These are phyloP conservation scores for Benthochromis sp. DNA, from an alignment of 2,113 vertebrate genomes.

Conservation along the genomic window DNA sequence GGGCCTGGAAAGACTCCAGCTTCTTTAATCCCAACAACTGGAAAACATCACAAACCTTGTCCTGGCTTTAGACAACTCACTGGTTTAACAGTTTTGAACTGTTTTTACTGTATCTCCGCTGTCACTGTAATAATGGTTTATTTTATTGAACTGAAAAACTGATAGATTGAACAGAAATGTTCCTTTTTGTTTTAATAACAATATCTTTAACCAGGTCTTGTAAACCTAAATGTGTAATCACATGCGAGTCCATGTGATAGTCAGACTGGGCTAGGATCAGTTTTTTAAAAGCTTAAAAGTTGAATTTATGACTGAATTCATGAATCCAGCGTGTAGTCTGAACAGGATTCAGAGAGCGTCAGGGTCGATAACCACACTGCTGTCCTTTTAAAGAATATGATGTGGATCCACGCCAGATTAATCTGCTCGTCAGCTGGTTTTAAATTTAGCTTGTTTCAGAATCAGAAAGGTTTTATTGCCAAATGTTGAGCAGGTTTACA, in stretches of 20 bases:
- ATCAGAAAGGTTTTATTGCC: no score
- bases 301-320: not conserved
- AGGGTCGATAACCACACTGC: not conserved
- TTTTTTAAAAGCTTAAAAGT: not conserved
- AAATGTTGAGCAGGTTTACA: no score
- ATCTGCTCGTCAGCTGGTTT: not conserved
- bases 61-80: not conserved
- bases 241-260: not conserved
- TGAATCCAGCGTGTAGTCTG: not conserved
- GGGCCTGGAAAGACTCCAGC: constrained; percentile 4
- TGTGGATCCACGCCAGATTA: not conserved
- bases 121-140: not conserved
- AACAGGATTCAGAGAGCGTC: not conserved
- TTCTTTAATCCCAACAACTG: constrained; percentile 1
- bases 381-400: not conserved
- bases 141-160: not conserved
- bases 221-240: not conserved
- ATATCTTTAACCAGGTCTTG: not conserved
- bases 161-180: not conserved
- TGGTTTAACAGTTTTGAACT: not conserved
- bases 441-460: not conserved
- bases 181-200: not conserved
- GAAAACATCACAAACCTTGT: not conserved
- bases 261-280: not conserved
- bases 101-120: fast-evolving